Percentiles rank a stretch among this genome's conserved stretches.
Conservation (phyloP, 2,113 vertebrate species). For the Upupa epops region DNA sequence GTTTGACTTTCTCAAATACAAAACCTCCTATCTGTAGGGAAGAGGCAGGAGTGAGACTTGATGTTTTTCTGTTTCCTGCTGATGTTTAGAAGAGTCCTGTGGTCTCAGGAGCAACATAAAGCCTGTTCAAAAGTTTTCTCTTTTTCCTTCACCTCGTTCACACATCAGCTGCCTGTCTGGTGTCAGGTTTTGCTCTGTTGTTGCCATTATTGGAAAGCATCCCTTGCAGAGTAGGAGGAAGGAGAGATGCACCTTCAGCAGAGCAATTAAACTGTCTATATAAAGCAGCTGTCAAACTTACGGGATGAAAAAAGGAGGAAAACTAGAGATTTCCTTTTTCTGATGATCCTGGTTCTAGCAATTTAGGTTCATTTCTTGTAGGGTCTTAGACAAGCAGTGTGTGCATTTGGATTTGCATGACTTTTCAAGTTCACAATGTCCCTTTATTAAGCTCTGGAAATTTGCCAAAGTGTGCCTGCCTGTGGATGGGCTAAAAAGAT, state of each 20-base stretch:
- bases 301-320: neutral
- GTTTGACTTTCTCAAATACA: neutral
- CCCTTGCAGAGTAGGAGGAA: neutral
- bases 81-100: neutral
- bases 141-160: slow-evolving; percentile 37
- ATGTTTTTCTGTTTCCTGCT: neutral
- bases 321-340: neutral
- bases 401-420: neutral
- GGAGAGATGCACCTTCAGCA: neutral
- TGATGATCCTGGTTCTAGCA: neutral
- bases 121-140: neutral
- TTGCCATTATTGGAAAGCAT: slow-evolving; percentile 37
- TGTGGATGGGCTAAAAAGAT: slow-evolving; percentile 28
- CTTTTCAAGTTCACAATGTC: neutral
- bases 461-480: neutral
- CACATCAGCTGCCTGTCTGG: slow-evolving; percentile 4
- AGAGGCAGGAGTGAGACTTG: slow-evolving; percentile 8
- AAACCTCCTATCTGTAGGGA: neutral
- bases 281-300: slow-evolving; percentile 5
- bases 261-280: slow-evolving; percentile 22
- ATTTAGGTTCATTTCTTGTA: neutral
- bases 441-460: slow-evolving; percentile 34
- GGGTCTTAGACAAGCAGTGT: neutral
- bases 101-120: neutral
- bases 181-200: slow-evolving; percentile 19